Conservation (phyloP, 2,797 vertebrate species). For the Botia kubotai region DNA sequence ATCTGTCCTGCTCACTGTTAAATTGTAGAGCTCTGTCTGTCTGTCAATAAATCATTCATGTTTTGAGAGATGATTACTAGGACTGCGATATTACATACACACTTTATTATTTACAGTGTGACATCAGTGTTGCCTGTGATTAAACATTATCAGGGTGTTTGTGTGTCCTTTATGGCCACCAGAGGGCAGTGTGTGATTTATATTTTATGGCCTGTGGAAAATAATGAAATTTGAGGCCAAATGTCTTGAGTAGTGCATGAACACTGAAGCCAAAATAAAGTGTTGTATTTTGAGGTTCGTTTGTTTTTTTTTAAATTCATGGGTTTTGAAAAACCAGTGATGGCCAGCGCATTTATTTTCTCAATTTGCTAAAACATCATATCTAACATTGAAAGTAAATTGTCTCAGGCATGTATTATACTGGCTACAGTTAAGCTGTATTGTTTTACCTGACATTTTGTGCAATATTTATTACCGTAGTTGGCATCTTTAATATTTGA, state of each 20-base stretch:
- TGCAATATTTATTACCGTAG: too few relatives aligned
- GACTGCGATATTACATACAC: constrained; percentile 13
- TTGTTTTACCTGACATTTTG: too few relatives aligned
- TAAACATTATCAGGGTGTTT: not conserved
- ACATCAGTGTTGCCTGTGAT: not conserved
- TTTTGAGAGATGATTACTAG: constrained; percentile 24
- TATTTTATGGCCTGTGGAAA: not conserved
- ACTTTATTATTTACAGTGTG: constrained; percentile 31
- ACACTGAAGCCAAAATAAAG: not conserved
- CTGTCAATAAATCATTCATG: constrained; percentile 54
- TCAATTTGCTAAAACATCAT: too few relatives aligned
- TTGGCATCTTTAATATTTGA: too few relatives aligned
- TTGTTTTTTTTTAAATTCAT: too few relatives aligned
- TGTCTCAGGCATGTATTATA: too few relatives aligned
- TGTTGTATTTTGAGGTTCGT: not conserved
- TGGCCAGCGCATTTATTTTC: too few relatives aligned
- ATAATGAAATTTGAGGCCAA: not conserved
- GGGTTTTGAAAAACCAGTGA: too few relatives aligned
- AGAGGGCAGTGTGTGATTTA: constrained; percentile 53
- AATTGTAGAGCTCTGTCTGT: constrained; percentile 35
- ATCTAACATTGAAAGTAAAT: too few relatives aligned
- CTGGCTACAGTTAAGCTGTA: too few relatives aligned
- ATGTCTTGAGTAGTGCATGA: not conserved
- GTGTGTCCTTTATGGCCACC: constrained; percentile 24
- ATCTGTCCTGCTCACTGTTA: constrained; percentile 49